Evolutionary conservation across 2,797 vertebrate species (phyloP), one percentile per base, ranked within the genome.

Genomic region (Tadarida brasiliensis): DNA sequence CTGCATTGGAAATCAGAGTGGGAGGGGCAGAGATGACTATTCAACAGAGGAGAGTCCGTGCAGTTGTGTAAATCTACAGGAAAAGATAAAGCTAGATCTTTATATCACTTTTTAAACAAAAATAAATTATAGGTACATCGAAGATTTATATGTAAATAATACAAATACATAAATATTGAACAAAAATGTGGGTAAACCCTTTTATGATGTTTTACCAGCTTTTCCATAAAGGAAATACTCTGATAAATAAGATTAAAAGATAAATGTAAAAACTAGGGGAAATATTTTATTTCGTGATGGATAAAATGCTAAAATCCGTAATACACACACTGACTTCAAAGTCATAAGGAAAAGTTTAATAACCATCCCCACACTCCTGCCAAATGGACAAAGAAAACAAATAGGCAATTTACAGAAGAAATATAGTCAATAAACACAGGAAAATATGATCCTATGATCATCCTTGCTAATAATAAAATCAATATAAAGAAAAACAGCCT

Each of bases 81-180:
- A 30, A 81, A 74, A 71, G 67, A 49, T 59, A 26, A 93, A 92
- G 59, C 44, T 68, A 77, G 30, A 92, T 59, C 44, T 90, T 94
- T 90, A 39, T 4, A 70, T 85, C 47, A 86, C 19, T 70, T 81
- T 94, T 94, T 49, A 96, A 82, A 78, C 12, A 33, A 80, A 94
- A 92, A 90, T 88, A 96, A 90, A 61, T 88, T 92, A 70, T 57
- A 93, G 67, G 54, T 11, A 70, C 35, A 68, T 33, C 49, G 86
- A 94, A 82, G 77, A 84, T 84, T 80, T 92, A 33, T 71, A 90
- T 51, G 19, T 54, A 90, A 93, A 88, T 92, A 93, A 89, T 68
- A 80, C 26, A 59, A 80, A 49, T 33, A 33, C 16, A 63, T 82
- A 95, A 96, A 96, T 80, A 74, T 15, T 85, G 11, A 78, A 86